Percentiles rank a stretch among this genome's conserved stretches.
phyloP scores from a whole-genome alignment of 2,113 vertebrate species.

The Elephas maximus region DNA sequence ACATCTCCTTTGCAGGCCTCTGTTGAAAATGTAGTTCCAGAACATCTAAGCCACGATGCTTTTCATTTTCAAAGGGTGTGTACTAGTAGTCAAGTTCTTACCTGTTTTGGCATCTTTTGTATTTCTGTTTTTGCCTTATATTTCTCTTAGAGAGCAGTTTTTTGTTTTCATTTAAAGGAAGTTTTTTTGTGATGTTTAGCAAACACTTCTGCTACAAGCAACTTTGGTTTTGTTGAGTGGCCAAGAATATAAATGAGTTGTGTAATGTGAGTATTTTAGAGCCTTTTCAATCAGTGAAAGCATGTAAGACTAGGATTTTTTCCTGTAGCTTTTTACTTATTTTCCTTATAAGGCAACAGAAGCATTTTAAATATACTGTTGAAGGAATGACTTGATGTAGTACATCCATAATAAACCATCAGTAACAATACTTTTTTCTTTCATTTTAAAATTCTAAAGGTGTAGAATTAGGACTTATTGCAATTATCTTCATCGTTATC shows the following conservation, averaged over 20 bases:
- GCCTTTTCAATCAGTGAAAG: conserved; percentile 38
- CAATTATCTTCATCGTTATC: conserved; percentile 19
- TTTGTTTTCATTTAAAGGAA: not conserved
- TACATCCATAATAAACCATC: not conserved
- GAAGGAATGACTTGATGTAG: conserved; percentile 14
- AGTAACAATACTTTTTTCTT: conserved; percentile 49
- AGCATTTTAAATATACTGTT: conserved; percentile 17
- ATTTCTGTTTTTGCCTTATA: conserved; percentile 46
- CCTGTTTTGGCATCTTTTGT: conserved; percentile 42
- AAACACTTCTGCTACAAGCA: not conserved
- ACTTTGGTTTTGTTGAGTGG: conserved; percentile 10
- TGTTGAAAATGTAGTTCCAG: conserved; percentile 34
- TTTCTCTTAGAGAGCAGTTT: conserved; percentile 34
- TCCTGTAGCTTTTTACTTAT: not conserved
- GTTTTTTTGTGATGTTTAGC: not conserved
- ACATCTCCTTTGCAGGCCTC: not conserved
- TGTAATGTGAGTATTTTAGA: conserved; percentile 44
- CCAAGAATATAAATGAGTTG: conserved; percentile 49
- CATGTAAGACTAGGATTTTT: conserved; percentile 4
- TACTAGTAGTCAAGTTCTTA: conserved; percentile 21
- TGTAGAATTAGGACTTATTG: conserved; percentile 40
- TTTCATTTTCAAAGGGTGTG: conserved; percentile 27
- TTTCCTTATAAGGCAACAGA: conserved; percentile 48
- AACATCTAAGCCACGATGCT: conserved; percentile 42
- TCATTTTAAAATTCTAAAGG: conserved; percentile 51